Evolutionary conservation across 2,888 invertebrate species (phyloP).

Genomic region (Silvanus unidentatus): DNA sequence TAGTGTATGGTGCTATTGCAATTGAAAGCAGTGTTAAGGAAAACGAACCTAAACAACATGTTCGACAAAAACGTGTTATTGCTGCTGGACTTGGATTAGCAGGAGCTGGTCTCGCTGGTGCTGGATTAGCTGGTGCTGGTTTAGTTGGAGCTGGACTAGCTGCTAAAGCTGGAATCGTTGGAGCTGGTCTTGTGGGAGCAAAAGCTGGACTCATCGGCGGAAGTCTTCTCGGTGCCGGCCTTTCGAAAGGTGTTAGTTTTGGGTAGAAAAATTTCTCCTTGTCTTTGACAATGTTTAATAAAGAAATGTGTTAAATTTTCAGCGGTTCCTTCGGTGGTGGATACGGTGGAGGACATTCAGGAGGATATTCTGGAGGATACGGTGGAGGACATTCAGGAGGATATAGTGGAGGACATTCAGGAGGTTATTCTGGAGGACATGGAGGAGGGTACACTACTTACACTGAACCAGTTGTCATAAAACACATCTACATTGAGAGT

Average conservation of each 20-base stretch:
- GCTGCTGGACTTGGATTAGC: background rate
- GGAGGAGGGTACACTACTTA: too few species aligned
- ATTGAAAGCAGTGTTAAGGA: background rate
- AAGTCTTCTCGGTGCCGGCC: background rate
- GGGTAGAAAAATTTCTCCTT: too few species aligned
- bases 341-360: background rate
- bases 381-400: background rate
- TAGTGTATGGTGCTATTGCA: background rate
- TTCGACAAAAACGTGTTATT: background rate
- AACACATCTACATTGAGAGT: too few species aligned
- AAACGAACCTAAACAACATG: background rate
- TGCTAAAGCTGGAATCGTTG: background rate
- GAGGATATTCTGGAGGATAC: conserved; percentile 1
- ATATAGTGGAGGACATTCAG: background rate
- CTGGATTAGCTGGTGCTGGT: background rate
- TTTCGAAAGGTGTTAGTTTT: background rate
- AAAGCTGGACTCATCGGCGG: background rate
- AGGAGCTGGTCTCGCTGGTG: background rate
- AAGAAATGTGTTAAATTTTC: background rate
- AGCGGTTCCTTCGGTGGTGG: conserved; percentile 2
- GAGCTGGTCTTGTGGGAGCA: background rate
- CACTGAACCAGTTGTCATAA: too few species aligned
- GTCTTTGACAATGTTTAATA: too few species aligned
- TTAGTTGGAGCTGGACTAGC: background rate
- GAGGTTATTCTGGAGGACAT: background rate